These are phyloP conservation scores for Bubo scandiacus DNA, from an alignment of 2,113 vertebrate genomes.

Conservation along the genomic window DNA sequence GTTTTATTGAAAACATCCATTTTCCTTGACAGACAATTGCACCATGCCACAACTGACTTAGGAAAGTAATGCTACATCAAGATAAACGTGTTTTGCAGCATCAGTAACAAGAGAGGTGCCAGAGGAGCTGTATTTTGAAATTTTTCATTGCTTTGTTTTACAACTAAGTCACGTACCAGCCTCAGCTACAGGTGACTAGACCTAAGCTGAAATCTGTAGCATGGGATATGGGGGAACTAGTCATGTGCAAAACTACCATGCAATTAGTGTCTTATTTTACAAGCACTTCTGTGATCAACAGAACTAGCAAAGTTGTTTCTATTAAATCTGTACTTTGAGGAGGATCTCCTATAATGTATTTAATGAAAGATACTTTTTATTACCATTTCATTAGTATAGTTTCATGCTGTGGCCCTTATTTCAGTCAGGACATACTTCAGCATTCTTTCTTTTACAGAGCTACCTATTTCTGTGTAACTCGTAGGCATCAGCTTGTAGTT, in stretches of 20 bases:
- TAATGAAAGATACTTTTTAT: not conserved
- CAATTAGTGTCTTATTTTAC: not conserved
- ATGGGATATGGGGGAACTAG: not conserved
- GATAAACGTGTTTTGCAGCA: not conserved
- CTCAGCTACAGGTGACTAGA: not conserved
- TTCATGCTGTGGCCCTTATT: not conserved
- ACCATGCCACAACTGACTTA: not conserved
- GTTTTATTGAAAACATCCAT: constrained; percentile 56
- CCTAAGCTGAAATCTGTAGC: not conserved
- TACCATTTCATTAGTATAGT: not conserved
- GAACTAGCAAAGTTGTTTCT: not conserved
- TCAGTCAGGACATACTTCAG: not conserved
- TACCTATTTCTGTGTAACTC: not conserved
- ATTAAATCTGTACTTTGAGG: not conserved
- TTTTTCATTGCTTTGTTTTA: not conserved
- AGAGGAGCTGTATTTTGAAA: not conserved
- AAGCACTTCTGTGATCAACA: not conserved
- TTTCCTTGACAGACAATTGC: not conserved
- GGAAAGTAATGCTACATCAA: not conserved
- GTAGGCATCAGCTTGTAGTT: not conserved
- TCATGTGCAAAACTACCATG: not conserved
- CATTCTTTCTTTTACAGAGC: not conserved
- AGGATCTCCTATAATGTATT: not conserved
- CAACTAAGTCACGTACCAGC: not conserved
- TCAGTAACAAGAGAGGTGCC: not conserved